These are phyloP conservation scores for Cinclus cinclus DNA, from an alignment of 2,113 vertebrate genomes.

Conservation along the genomic window DNA sequence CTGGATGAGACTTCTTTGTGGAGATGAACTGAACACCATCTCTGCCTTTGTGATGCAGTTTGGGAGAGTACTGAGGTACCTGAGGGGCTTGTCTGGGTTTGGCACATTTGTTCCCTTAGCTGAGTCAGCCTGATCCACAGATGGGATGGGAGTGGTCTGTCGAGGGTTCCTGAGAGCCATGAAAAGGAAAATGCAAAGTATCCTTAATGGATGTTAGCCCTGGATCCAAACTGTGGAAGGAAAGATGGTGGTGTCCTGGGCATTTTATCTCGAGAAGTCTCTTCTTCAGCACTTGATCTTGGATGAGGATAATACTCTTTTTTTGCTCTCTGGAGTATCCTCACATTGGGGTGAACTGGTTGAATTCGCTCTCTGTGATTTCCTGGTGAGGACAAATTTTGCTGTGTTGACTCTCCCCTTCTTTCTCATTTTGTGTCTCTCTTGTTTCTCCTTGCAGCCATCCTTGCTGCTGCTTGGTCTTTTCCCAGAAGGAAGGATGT, in stretches of 20 bases:
- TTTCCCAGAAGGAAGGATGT: neutral
- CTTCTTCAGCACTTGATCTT: neutral
- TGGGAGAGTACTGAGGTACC: neutral
- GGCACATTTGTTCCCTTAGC: fast-evolving
- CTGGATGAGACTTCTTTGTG: neutral
- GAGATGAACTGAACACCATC: neutral
- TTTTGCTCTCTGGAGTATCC: neutral
- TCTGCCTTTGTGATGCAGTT: neutral
- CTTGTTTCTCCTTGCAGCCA: neutral
- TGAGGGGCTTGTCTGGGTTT: neutral
- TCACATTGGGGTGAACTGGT: neutral
- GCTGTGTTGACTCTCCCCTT: neutral
- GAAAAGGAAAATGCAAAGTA: neutral
- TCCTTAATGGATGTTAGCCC: neutral
- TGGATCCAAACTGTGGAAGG: neutral
- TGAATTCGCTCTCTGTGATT: neutral
- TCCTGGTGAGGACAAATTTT: neutral
- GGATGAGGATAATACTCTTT: neutral
- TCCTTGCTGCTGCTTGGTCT: neutral
- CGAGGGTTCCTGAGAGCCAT: neutral
- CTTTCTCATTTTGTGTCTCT: neutral
- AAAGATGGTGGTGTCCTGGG: neutral
- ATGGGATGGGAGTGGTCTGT: neutral
- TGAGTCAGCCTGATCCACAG: neutral
- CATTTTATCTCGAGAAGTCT: neutral